These are phyloP conservation scores for Hemiprocne comata DNA, from an alignment of 2,113 vertebrate genomes.

Conservation along the genomic window DNA sequence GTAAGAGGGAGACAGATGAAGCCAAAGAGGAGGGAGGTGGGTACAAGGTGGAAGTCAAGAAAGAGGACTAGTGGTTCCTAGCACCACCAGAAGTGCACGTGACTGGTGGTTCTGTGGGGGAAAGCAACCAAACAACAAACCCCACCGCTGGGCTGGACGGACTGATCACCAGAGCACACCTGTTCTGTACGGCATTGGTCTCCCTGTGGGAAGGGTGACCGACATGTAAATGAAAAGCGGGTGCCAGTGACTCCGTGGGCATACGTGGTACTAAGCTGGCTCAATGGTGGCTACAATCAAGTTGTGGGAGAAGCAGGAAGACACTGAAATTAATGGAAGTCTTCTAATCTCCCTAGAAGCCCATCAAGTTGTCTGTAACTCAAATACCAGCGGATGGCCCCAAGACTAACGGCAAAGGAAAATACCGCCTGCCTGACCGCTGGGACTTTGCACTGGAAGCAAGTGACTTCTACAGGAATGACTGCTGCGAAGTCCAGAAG, in stretches of 20 bases:
- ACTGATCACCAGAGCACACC: not conserved
- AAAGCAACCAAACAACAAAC: not conserved
- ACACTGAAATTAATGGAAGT: no score
- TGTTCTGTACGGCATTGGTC: not conserved
- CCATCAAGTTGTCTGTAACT: not conserved
- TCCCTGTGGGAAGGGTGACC: no score
- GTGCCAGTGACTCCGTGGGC: not conserved
- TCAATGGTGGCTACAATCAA: no score
- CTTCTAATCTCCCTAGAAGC: not conserved
- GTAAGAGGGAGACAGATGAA: no score
- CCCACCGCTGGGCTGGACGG: not conserved
- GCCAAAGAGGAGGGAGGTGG: not conserved
- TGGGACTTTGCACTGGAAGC: not conserved
- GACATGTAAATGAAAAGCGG: no score
- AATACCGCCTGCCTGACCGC: not conserved
- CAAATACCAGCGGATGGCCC: no score
- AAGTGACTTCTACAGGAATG: not conserved
- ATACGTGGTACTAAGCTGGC: not conserved
- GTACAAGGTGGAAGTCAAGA: not conserved
- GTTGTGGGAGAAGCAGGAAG: not conserved
- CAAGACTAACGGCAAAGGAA: not conserved
- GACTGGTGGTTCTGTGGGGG: not conserved
- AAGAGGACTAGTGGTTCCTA: not conserved
- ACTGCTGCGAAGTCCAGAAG: no score
- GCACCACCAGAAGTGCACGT: not conserved